Evolutionary conservation across 2,797 vertebrate genomes (phyloP), one percentile per base, ranked within the genome.

Genomic region (Ctenosaura bakeri): DNA sequence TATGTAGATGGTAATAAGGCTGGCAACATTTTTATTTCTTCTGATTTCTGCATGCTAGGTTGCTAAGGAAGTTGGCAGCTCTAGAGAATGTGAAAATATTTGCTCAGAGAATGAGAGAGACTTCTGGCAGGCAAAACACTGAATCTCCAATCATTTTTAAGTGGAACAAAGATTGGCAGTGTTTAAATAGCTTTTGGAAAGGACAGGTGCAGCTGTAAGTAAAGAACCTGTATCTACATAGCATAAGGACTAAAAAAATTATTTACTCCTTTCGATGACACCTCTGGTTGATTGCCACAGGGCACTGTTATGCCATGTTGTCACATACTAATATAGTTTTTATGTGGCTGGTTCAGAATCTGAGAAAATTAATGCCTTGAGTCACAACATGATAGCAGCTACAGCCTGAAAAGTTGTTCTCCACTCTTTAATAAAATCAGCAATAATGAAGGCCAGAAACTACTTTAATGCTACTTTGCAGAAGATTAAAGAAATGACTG

Each of bases 401-500:
- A 20, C 16, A 87, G 6, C 50, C 46, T 46, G 71, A 69, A 83
- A 83, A 56, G 46, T 66, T 66, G 26, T 71, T 50, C 12, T 77
- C 35, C 64, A 13, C 13, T 56, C 32, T 83, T 87, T 88, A 86
- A 77, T 76, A 84, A 79, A 22, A 66, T 29, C 8, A n/a, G 32
- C 69, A n/a, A 84, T 69, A 78, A 89, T 46, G 46, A 83, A 85
- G 77, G 38, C 29, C 62, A 85, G 50, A 64, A 76, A 83, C 54
- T 35, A 56, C 42, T 83, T 77, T 76, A 89, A 83, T 71, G 46
- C 46, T 71, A 77, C 59, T 69, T 77, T 20, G 71, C 26, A 46
- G 35, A 81, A 85, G 76, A 81, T 89, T 79, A 89, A 85, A 89
- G 64, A 32, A 83, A 83, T 90, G n/a, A 83, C 80, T 90, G 79